These are phyloP conservation scores for Cheirogaleus major DNA, from an alignment of 2,797 vertebrate species.

Conservation along the genomic window DNA sequence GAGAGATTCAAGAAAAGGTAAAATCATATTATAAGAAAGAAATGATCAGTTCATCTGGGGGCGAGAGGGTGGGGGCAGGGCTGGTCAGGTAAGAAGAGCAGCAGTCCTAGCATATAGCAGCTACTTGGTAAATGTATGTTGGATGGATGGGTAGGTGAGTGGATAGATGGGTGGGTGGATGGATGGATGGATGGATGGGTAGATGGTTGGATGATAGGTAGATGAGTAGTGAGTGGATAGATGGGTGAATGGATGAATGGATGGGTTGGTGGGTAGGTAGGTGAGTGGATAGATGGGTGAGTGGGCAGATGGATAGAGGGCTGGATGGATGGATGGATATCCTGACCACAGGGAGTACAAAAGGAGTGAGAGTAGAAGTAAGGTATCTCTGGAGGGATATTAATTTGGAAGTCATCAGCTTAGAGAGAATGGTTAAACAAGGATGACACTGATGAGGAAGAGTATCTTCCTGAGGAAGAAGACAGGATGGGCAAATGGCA, in stretches of 20 bases:
- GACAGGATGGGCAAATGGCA: neutral
- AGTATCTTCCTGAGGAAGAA: neutral
- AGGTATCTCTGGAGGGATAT: neutral
- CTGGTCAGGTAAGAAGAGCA: neutral
- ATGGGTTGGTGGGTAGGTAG: neutral
- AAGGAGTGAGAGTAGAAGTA: neutral
- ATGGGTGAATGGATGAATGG: neutral
- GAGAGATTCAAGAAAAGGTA: neutral
- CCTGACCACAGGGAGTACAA: neutral
- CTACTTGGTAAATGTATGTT: neutral
- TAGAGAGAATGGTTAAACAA: neutral
- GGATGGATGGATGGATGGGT: no score
- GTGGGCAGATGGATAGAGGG: neutral
- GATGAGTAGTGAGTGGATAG: neutral
- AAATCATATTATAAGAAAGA: neutral
- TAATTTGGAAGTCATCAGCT: neutral
- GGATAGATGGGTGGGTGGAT: neutral
- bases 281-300: neutral
- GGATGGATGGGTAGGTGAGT: neutral
- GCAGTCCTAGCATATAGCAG: neutral
- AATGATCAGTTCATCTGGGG: neutral
- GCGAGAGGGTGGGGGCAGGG: neutral
- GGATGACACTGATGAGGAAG: neutral
- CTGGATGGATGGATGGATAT: neutral
- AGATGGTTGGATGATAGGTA: neutral